These are phyloP conservation scores for Netelia fuscicornis DNA, from an alignment of 2,888 invertebrate species.

Conservation along the genomic window DNA sequence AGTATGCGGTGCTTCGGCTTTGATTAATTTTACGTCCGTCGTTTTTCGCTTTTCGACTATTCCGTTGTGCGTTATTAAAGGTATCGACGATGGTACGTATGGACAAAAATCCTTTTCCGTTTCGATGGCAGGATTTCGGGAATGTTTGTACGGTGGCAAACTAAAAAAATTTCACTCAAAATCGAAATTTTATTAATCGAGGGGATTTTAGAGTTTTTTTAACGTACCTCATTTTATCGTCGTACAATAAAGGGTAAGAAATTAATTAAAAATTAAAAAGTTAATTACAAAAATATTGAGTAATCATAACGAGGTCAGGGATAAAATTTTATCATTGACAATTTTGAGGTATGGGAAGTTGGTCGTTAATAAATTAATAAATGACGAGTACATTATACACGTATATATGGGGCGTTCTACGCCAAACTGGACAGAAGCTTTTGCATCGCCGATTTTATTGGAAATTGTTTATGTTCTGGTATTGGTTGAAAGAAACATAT, in stretches of 20 bases:
- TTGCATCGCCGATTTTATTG: too few species aligned
- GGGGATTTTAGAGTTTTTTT: not conserved
- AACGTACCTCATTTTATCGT: constrained; percentile 44
- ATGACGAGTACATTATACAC: not conserved
- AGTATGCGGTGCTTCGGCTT: constrained; percentile 30
- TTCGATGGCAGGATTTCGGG: constrained; percentile 60
- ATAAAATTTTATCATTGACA: constrained; percentile 23
- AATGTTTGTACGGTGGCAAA: constrained; percentile 65
- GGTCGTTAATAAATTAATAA: constrained; percentile 6
- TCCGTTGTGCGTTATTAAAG: constrained; percentile 61
- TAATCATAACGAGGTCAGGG: not conserved
- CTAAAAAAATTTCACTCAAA: constrained; percentile 16
- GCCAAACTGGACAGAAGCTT: too few species aligned
- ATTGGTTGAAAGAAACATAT: too few species aligned
- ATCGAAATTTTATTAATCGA: too few species aligned
- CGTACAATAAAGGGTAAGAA: not conserved
- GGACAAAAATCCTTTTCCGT: constrained; percentile 57
- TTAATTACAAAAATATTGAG: constrained; percentile 28
- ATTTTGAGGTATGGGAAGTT: constrained; percentile 35
- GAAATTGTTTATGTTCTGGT: too few species aligned
- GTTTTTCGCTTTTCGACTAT: constrained; percentile 64
- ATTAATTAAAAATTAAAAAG: not conserved
- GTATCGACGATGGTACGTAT: constrained; percentile 29
- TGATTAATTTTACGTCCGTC: constrained; percentile 57
- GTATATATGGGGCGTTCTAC: too few species aligned